Evolutionary conservation across 53 echinoderm and acorn worm genomes (phyloP), one percentile per base, ranked within the genome.

Genomic region (Zoroaster sp.): DNA sequence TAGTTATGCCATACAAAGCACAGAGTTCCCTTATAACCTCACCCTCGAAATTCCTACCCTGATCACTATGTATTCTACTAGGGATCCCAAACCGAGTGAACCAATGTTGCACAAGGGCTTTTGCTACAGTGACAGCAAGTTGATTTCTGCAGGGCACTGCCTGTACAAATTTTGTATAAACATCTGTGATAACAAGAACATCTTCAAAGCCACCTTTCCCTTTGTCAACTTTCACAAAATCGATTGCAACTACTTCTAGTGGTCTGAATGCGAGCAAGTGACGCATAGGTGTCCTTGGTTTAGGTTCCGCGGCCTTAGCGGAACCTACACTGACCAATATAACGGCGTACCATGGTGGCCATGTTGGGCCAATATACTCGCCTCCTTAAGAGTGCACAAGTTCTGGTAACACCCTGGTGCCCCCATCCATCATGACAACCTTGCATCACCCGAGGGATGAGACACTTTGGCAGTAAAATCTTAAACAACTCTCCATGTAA

Each of bases 1-100:
- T 87, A 0, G 0, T 37, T 25, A 87, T 74, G 3, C 87, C 87
- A 72, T 87, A 74, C 13, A 87, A 6, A 13, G 53, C 21, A 30
- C 87, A 87, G 38, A 87, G 23, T 32, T 87, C 75, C 32, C 53
- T 39, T n/a, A 96, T 90, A 17, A 96, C 35, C 0, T 73, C 68
- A 5, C 94, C 90, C 69, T 96, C 96, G 30, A 92, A 96, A 80
- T 94, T 94, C n/a, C 92, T 42, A 0, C 94, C 94, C 51, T 96
- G 96, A 66, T 96, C 96, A 70, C 93, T 94, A 55, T 96, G 96
- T 15, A 94, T 25, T 23, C 88, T 43, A 8, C 46, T 52, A 5
- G 93, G 96, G 3, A 96, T 90, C 3, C 96, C 93, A 83, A 92
- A 94, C 10, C 82, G 78, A 2, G 92, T 88, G 54, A 96, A 96